Evolutionary conservation across 2,113 vertebrate species (phyloP).

Genomic region (Bothrops jararaca): DNA sequence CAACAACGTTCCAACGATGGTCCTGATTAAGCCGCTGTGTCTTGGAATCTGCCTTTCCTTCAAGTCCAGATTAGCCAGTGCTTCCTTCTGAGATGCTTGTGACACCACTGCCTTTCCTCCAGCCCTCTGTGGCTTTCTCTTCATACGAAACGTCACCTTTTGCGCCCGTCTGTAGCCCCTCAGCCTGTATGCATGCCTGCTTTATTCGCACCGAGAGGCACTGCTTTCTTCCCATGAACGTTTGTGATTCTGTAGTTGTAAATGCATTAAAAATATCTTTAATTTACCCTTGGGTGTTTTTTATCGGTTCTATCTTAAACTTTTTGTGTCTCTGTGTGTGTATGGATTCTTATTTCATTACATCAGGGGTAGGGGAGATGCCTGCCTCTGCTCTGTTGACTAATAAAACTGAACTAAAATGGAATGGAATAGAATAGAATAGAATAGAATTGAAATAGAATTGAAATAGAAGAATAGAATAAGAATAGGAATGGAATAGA

Average conservation of each 20-base stretch:
- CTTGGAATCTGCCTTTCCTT: background rate
- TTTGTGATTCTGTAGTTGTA: conserved; percentile 40
- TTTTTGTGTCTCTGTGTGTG: background rate
- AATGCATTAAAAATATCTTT: conserved; percentile 25
- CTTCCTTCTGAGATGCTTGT: background rate
- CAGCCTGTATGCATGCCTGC: conserved; percentile 13
- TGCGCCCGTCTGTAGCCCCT: background rate
- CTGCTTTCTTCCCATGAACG: conserved; percentile 17
- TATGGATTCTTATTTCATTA: background rate
- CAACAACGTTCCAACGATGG: background rate
- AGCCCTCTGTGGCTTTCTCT: background rate
- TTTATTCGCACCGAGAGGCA: background rate
- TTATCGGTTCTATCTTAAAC: conserved; percentile 16
- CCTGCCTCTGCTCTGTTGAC: background rate
- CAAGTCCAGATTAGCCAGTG: background rate
- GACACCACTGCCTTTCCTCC: background rate
- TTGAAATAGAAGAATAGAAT: too few species aligned
- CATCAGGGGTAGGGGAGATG: background rate
- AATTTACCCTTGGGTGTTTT: conserved; percentile 11
- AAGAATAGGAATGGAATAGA: too few species aligned
- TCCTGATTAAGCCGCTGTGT: background rate
- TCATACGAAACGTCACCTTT: background rate
- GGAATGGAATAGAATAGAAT: too few species aligned
- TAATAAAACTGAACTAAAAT: background rate
- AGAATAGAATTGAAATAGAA: too few species aligned